Evolutionary conservation across 2,797 vertebrate genomes (phyloP).

Genomic region (Hephaestus fuliginosus): DNA sequence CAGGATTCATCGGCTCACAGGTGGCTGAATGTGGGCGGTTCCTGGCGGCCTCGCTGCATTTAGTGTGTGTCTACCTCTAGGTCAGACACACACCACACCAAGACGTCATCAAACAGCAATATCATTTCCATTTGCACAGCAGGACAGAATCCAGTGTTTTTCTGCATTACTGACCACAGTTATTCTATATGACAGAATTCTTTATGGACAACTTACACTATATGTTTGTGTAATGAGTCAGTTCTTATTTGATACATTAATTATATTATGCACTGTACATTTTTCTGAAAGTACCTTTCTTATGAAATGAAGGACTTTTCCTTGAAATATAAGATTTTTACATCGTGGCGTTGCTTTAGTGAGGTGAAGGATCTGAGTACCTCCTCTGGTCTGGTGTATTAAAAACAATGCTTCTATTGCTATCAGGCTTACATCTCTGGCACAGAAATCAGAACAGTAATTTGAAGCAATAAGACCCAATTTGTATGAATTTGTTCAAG

Average conservation of each 20-base stretch:
- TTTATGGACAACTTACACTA: neutral
- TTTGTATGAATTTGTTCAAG: conserved; percentile 75
- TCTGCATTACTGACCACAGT: neutral
- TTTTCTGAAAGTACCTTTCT: neutral
- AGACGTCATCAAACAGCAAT: conserved; percentile 1
- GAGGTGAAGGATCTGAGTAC: neutral
- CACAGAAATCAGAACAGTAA: conserved; percentile 60
- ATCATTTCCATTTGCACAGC: neutral
- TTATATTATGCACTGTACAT: neutral
- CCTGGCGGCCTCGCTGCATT: neutral
- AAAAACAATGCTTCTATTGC: conserved; percentile 49
- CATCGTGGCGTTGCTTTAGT: neutral
- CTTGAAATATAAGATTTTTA: neutral
- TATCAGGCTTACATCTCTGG: conserved; percentile 62
- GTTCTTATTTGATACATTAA: neutral
- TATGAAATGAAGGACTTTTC: neutral
- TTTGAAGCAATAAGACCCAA: conserved; percentile 71
- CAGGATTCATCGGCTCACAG: conserved; percentile 9
- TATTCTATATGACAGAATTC: neutral
- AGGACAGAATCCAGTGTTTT: neutral
- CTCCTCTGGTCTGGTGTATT: conserved; percentile 14
- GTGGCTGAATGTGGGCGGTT: conserved; percentile 8
- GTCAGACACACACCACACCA: conserved; percentile 4
- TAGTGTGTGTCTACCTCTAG: neutral
- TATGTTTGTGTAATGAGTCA: too few species aligned